Evolutionary conservation across 2,888 invertebrate genomes (phyloP).

Genomic region (Dynastes maya): DNA sequence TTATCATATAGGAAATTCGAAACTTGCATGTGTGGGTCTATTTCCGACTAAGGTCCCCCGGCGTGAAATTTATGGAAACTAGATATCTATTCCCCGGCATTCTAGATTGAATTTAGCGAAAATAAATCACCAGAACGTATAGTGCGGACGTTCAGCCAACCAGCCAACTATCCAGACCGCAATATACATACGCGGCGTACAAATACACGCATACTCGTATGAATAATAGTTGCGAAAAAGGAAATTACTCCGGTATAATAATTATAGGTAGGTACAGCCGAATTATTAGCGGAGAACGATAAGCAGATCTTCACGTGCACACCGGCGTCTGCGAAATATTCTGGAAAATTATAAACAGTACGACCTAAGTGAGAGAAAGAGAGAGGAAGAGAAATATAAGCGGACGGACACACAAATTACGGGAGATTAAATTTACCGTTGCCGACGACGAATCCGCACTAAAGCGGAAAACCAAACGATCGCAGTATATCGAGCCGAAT

Average conservation of each 20-base stretch:
- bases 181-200: background rate
- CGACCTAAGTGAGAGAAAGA: no score
- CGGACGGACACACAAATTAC: slow-evolving; percentile 49
- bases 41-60: background rate
- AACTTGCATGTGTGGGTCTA: background rate
- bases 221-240: slow-evolving; percentile 44
- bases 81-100: slow-evolving; percentile 18
- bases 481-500: slow-evolving; percentile 53
- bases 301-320: slow-evolving; percentile 45
- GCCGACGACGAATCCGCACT: slow-evolving; percentile 39
- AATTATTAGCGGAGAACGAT: slow-evolving; percentile 44
- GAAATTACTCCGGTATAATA: slow-evolving; percentile 44
- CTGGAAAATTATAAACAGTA: slow-evolving; percentile 50
- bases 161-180: background rate
- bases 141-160: background rate
- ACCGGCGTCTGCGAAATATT: slow-evolving; percentile 52
- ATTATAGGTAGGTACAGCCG: slow-evolving; percentile 34
- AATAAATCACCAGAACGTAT: slow-evolving; percentile 12
- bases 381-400: slow-evolving; percentile 46
- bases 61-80: slow-evolving; percentile 13
- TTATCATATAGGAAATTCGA: background rate
- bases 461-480: slow-evolving; percentile 47
- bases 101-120: slow-evolving; percentile 13
- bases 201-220: slow-evolving; percentile 13
- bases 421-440: slow-evolving; percentile 50